Base-by-base conservation (phyloP, 2,797 vertebrate genomes). In the Mareca penelope region DNA sequence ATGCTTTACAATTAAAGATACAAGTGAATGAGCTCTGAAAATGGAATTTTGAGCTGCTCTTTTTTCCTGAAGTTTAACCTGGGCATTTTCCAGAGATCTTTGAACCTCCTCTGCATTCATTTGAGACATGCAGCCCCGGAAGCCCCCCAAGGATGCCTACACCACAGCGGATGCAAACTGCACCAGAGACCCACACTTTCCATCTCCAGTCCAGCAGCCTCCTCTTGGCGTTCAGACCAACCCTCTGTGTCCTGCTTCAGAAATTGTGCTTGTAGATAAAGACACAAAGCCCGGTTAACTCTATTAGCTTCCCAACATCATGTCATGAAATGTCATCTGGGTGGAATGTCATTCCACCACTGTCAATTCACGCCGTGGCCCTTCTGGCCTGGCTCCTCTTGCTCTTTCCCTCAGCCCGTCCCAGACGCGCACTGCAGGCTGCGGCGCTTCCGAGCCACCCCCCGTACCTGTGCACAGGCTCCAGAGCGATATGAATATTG, bases 401-500 rank as follows among this genome's bases (percentile, higher is more conserved):
- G 24, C 70, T 57, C 84, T 15, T 65, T 52, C 59, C 24, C 35
- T 60, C 77, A 40, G 29, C 31, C 29, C 29, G 37, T n/a, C 65
- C 44, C 35, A 85, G 42, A 72, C 2, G 0, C 8, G 40, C 71
- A n/a, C 19, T 10, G 56, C 50, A 85, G 48, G 46, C 42, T 94
- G 73, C 52, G 85, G 85, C 42, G 55, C 73, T 84, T 86, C 15
- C n/a, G 46, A 91, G 85, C 77, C 44, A 40, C 31, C 77, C 80
- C 80, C 48, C 56, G 60, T 55, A 93, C 92, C 85, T 81, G 56
- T 1, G 1, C 76, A 85, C 68, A 15, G 60, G 64, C 48, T 80
- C 39, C 28, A 78, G 72, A 80, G 88, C 71, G 72, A 60, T 73
- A 95, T 84, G 82, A 94, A 92, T 91, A 91, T 90, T 92, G 77